Percentiles rank a stretch among this genome's conserved stretches.
Conservation (phyloP, 2,797 vertebrate genomes). For the Rhynchotus rufescens region DNA sequence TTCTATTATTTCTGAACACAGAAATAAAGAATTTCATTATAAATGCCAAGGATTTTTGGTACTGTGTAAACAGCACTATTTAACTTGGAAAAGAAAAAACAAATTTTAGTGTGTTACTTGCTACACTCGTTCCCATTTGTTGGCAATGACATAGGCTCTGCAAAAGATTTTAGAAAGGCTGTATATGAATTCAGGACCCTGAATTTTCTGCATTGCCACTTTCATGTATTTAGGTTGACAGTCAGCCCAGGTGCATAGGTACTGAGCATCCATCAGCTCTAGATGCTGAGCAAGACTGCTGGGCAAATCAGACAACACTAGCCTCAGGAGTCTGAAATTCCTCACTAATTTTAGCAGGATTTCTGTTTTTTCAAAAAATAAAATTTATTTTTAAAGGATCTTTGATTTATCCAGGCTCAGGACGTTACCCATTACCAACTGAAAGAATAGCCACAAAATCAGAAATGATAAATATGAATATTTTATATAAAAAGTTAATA, state of each 20-base stretch:
- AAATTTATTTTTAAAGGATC: not conserved
- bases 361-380: not conserved
- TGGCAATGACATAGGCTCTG: not conserved
- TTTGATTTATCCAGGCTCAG: not conserved
- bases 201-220: not conserved
- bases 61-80: not conserved
- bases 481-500: not conserved
- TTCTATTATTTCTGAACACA: too few species aligned
- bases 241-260: not conserved
- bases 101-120: not conserved
- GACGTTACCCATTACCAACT: not conserved
- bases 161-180: not conserved
- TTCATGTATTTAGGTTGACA: not conserved
- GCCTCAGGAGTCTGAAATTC: not conserved
- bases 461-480: not conserved
- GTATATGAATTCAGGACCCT: not conserved
- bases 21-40: not conserved
- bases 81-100: not conserved
- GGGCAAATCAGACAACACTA: accelerated
- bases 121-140: not conserved
- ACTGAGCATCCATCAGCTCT: not conserved
- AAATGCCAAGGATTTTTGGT: not conserved
- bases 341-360: not conserved
- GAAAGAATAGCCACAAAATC: not conserved
- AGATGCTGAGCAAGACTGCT: not conserved